Evolutionary conservation across 2,797 vertebrate genomes (phyloP).

Genomic region (Gadopsis marmoratus): DNA sequence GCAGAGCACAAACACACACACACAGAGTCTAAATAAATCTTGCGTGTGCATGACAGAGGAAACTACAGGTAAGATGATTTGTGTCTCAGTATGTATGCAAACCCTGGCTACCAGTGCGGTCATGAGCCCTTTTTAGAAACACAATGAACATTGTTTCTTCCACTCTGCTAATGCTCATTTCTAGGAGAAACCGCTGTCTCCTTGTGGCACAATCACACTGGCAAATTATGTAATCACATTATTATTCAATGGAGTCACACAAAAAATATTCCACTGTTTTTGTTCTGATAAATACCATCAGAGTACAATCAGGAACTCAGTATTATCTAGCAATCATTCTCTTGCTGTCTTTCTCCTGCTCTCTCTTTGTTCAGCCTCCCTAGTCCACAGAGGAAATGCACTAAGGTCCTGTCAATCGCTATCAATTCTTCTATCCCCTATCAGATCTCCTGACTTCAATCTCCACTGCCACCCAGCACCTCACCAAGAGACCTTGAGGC

Average conservation of each 20-base stretch:
- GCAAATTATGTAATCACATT: slow-evolving; percentile 77
- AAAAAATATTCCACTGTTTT: slow-evolving; percentile 59
- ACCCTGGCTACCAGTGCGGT: slow-evolving; percentile 1
- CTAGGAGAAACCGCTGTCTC: slow-evolving; percentile 58
- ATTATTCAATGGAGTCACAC: slow-evolving; percentile 66
- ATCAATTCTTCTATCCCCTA: slow-evolving; percentile 33
- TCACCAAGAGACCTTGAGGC: slow-evolving; percentile 38
- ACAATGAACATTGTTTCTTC: slow-evolving; percentile 56
- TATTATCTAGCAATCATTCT: slow-evolving; percentile 35
- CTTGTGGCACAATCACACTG: slow-evolving; percentile 59
- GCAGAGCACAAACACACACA: slow-evolving; percentile 42
- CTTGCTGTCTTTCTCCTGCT: slow-evolving; percentile 23
- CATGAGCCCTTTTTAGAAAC: slow-evolving; percentile 66
- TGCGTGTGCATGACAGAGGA: neutral
- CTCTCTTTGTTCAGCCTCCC: slow-evolving; percentile 32
- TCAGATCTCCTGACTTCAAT: slow-evolving; percentile 53
- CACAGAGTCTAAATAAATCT: slow-evolving; percentile 39
- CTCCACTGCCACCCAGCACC: slow-evolving; percentile 30
- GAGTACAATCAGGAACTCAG: slow-evolving; percentile 35
- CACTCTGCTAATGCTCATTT: slow-evolving; percentile 65
- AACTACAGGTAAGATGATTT: slow-evolving; percentile 32
- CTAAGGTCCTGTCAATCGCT: slow-evolving; percentile 48
- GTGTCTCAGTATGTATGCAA: slow-evolving; percentile 20
- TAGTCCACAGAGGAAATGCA: slow-evolving; percentile 41
- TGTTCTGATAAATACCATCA: slow-evolving; percentile 60